These are phyloP conservation scores for Pitta sordida DNA, from an alignment of 2,113 vertebrate genomes.

Conservation along the genomic window DNA sequence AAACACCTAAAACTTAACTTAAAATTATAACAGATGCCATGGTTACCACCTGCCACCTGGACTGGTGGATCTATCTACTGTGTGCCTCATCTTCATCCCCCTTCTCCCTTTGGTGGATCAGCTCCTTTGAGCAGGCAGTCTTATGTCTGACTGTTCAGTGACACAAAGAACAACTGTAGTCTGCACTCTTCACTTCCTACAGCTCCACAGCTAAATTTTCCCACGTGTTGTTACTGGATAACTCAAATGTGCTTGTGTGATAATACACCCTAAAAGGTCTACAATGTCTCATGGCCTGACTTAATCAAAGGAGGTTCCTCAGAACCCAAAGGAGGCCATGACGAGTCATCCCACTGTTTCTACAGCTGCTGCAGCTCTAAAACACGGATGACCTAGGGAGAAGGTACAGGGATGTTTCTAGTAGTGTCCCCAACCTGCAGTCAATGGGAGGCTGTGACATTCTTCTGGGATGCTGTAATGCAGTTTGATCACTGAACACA, in stretches of 20 bases:
- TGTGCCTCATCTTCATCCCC: not conserved
- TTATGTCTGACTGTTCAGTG: not conserved
- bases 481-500: not conserved
- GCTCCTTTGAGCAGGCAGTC: not conserved
- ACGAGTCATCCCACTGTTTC: not conserved
- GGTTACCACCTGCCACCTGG: not conserved
- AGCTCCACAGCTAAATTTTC: not conserved
- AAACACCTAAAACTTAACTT: not conserved
- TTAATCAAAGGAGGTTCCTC: not conserved
- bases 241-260: not conserved
- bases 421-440: not conserved
- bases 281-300: not conserved
- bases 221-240: not conserved
- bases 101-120: not conserved
- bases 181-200: not conserved
- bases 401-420: not conserved
- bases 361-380: not conserved
- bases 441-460: not conserved
- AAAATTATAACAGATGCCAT: not conserved
- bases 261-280: not conserved
- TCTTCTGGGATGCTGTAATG: slow-evolving; percentile 25
- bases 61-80: not conserved
- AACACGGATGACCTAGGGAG: not conserved
- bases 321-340: not conserved
- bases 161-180: not conserved